Evolutionary conservation across 2,113 vertebrate genomes (phyloP).

Genomic region (Ginglymostoma cirratum): DNA sequence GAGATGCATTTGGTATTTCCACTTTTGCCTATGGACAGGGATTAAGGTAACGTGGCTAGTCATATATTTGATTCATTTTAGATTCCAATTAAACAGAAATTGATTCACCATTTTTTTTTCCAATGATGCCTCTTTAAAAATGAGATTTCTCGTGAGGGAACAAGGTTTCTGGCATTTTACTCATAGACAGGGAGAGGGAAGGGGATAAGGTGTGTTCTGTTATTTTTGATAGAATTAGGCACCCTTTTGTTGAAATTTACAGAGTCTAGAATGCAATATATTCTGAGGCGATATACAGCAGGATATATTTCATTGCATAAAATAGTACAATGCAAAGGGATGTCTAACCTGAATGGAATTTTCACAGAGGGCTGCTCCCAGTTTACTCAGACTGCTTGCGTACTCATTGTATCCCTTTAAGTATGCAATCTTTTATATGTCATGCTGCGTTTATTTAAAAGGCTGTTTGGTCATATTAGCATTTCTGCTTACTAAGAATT

Average conservation of each 20-base stretch:
- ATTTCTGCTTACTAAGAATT: constrained; percentile 33
- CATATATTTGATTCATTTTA: background rate
- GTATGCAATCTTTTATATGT: background rate
- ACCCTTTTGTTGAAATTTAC: background rate
- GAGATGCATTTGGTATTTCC: background rate
- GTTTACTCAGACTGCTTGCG: background rate
- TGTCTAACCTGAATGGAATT: no score
- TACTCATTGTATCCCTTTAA: background rate
- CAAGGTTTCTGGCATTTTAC: background rate
- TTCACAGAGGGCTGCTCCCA: background rate
- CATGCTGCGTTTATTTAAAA: background rate
- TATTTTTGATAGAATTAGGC: background rate
- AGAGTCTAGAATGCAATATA: background rate
- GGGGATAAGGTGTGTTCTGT: background rate
- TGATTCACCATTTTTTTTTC: background rate
- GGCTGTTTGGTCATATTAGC: background rate
- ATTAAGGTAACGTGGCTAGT: background rate
- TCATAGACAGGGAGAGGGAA: background rate
- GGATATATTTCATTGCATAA: background rate
- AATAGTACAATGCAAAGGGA: background rate
- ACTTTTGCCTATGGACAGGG: background rate
- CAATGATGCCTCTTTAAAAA: background rate
- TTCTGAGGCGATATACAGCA: background rate
- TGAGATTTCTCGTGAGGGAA: background rate
- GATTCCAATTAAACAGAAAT: background rate